Conservation (phyloP, 2,113 vertebrate genomes). For the Holacanthus passer region DNA sequence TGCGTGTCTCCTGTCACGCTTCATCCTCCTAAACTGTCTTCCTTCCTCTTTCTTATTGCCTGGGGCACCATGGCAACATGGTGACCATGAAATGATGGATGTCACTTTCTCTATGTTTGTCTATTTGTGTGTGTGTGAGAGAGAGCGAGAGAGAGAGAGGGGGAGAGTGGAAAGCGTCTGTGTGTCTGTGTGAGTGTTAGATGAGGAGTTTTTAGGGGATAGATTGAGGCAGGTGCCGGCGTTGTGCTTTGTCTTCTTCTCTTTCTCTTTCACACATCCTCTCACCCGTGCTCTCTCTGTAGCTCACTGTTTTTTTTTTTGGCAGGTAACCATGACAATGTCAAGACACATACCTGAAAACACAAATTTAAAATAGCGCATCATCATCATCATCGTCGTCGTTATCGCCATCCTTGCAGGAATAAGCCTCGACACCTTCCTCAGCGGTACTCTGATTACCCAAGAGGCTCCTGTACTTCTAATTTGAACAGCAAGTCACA, state of each 20-base stretch:
- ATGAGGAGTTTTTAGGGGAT: constrained; percentile 21
- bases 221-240: constrained; percentile 10
- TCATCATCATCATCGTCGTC: background rate
- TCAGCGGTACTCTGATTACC: background rate
- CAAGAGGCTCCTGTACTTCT: background rate
- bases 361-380: constrained; percentile 5
- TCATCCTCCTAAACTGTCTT: constrained; percentile 40
- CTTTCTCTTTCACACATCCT: constrained; percentile 27
- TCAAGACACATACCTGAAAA: constrained; percentile 7
- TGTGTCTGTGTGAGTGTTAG: constrained; percentile 19
- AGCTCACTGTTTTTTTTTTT: background rate
- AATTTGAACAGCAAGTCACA: background rate
- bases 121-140: constrained; percentile 17
- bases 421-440: background rate
- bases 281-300: background rate
- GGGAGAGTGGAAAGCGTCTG: background rate
- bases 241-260: background rate
- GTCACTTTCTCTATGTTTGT: constrained; percentile 10
- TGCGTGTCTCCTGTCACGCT: constrained; percentile 21
- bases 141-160: background rate
- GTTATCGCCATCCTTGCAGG: background rate
- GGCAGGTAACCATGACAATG: constrained; percentile 13
- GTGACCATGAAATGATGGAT: constrained; percentile 60
- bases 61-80: constrained; percentile 48
- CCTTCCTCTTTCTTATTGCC: constrained; percentile 37